A percentile compares a stretch with the other conserved stretches of the same genome.
Conservation (phyloP, 2,888 invertebrate genomes). For the Pandemis heparana region DNA sequence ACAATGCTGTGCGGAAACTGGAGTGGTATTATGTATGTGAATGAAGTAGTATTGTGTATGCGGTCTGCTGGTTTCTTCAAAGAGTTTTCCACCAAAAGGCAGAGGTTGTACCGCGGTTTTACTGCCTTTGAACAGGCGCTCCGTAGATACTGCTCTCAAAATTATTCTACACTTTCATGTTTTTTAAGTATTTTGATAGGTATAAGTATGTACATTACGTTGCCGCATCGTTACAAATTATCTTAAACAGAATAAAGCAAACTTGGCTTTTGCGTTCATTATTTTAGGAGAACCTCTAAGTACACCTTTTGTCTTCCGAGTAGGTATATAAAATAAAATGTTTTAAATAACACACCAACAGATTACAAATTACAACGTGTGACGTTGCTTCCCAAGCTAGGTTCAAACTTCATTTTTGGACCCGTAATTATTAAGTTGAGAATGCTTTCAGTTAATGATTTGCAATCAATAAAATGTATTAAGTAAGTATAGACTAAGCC, state of each 20-base stretch:
- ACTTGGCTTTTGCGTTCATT: not conserved
- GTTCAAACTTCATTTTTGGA: no score
- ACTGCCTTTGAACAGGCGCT: not conserved
- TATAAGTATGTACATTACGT: not conserved
- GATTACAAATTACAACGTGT: no score
- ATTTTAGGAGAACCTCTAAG: not conserved
- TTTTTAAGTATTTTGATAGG: not conserved
- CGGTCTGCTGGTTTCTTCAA: constrained; percentile 2
- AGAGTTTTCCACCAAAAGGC: not conserved
- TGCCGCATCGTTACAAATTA: not conserved
- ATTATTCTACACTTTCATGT: not conserved
- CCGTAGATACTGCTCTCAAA: not conserved
- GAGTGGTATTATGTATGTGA: not conserved
- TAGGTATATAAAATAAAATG: no score
- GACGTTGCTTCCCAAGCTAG: no score
- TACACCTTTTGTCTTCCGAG: no score
- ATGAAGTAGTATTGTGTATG: not conserved
- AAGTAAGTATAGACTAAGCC: no score
- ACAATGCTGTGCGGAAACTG: not conserved
- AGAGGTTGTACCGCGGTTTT: not conserved
- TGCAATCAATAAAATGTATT: no score
- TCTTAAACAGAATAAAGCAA: not conserved
- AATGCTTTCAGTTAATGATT: no score
- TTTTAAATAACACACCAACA: no score
- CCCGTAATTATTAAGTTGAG: no score